phyloP scores from a whole-genome alignment of 2,888 invertebrate species.

The Acleris emargana region DNA sequence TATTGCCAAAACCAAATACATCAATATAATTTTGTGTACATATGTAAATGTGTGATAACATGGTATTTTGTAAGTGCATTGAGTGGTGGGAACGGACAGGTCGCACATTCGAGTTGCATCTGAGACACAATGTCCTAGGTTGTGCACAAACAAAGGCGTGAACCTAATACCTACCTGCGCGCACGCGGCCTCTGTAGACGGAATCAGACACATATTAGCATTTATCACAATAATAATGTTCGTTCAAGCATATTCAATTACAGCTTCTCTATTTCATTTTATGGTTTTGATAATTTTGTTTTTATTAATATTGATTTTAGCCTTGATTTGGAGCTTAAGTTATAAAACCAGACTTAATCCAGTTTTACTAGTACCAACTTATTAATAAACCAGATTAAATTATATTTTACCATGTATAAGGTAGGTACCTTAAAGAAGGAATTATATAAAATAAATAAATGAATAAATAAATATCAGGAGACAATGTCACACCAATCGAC shows the following conservation, averaged over 20 bases:
- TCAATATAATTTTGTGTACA: constrained; percentile 41
- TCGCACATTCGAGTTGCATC: constrained; percentile 62
- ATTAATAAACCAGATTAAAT: no score
- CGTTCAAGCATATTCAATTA: neutral
- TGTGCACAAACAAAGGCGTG: constrained; percentile 72
- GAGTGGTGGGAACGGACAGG: constrained; percentile 75
- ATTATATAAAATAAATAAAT: no score
- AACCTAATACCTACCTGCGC: constrained; percentile 61
- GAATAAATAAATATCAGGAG: no score
- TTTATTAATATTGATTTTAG: no score
- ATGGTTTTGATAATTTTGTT: no score
- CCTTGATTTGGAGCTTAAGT: no score
- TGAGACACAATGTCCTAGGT: constrained; percentile 68
- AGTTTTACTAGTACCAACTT: no score
- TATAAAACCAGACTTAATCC: no score
- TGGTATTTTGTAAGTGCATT: constrained; percentile 66
- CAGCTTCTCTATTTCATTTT: neutral
- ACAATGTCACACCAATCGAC: no score
- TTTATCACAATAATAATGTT: constrained; percentile 1
- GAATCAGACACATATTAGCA: constrained; percentile 44
- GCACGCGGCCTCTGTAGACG: constrained; percentile 59
- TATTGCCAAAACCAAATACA: constrained; percentile 50
- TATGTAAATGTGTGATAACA: constrained; percentile 59
- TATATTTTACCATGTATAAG: no score
- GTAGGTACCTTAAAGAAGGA: no score